A percentile compares a stretch with the other conserved stretches of the same genome.
These are phyloP conservation scores for Tretioscincus oriximinensis DNA, from an alignment of 2,113 vertebrate genomes.

Conservation along the genomic window DNA sequence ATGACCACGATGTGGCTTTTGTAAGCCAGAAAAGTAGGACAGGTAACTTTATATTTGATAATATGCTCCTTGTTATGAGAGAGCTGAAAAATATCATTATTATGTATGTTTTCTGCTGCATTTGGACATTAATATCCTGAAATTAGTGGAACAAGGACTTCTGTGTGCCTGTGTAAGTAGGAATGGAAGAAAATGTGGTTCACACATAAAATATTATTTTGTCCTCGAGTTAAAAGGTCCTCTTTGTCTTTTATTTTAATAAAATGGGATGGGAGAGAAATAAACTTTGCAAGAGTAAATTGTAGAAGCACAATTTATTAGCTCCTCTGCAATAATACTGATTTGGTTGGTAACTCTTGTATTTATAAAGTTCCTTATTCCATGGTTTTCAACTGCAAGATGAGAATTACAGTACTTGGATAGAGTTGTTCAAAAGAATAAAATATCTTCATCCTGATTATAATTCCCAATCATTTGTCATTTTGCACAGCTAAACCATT, in stretches of 20 bases:
- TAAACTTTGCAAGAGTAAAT: not conserved
- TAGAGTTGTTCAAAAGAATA: conserved; percentile 7
- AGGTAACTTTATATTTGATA: too few relatives aligned
- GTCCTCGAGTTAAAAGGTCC: not conserved
- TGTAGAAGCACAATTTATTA: not conserved
- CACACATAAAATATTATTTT: not conserved
- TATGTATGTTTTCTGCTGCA: too few relatives aligned
- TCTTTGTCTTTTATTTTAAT: not conserved
- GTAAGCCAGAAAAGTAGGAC: too few relatives aligned
- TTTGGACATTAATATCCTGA: too few relatives aligned
- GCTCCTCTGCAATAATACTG: not conserved
- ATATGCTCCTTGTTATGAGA: too few relatives aligned
- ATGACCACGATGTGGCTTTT: too few relatives aligned
- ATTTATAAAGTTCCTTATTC: fast-evolving
- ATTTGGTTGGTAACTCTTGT: not conserved
- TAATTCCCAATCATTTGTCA: not conserved
- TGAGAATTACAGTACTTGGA: not conserved
- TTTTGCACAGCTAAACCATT: conserved; percentile 6
- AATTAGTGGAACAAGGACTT: too few relatives aligned
- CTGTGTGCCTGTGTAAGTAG: not conserved
- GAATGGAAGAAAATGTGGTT: not conserved
- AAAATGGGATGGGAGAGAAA: not conserved
- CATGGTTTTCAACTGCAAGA: not conserved
- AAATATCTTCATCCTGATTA: not conserved
- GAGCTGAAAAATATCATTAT: too few relatives aligned